phyloP scores from a whole-genome alignment of 2,113 vertebrate species.

The Leptobrachium leishanense region DNA sequence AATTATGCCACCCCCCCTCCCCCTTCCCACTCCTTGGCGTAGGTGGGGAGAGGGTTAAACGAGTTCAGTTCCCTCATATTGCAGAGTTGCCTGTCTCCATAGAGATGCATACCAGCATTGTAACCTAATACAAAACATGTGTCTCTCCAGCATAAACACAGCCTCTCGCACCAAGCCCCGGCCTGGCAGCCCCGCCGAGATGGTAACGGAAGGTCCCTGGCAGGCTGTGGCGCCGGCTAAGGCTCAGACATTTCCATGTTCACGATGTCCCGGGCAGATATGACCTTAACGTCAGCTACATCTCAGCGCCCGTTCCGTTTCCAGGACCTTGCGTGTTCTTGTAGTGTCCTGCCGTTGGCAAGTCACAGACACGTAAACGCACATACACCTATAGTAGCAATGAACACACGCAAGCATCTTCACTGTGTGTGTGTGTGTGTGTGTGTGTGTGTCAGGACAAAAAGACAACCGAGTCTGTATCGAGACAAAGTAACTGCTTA shows the following conservation, averaged over 20 bases:
- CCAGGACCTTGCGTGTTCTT: too few relatives aligned
- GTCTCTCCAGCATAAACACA: slow-evolving; percentile 56
- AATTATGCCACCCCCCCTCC: too few relatives aligned
- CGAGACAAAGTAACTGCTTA: too few relatives aligned
- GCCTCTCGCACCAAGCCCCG: slow-evolving; percentile 33
- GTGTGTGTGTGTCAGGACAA: too few relatives aligned
- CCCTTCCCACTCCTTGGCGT: slow-evolving; percentile 5
- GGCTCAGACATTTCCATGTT: not conserved
- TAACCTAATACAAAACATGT: slow-evolving; percentile 57
- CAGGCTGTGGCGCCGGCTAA: slow-evolving; percentile 12
- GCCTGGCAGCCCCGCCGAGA: slow-evolving; percentile 23
- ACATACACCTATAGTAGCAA: too few relatives aligned
- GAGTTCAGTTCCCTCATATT: slow-evolving; percentile 30
- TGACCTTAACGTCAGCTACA: too few relatives aligned
- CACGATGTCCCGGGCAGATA: not conserved
- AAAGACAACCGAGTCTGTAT: too few relatives aligned
- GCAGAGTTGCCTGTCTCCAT: slow-evolving; percentile 52
- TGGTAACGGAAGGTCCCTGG: slow-evolving; percentile 21
- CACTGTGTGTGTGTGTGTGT: too few relatives aligned
- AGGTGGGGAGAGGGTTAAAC: not conserved
- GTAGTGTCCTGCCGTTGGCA: too few relatives aligned
- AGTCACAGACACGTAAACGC: too few relatives aligned
- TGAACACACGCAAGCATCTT: too few relatives aligned
- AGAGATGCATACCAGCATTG: slow-evolving; percentile 52
- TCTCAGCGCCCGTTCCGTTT: too few relatives aligned